These are phyloP conservation scores for Ectemnius continuus DNA, from an alignment of 2,888 invertebrate genomes.

Conservation along the genomic window DNA sequence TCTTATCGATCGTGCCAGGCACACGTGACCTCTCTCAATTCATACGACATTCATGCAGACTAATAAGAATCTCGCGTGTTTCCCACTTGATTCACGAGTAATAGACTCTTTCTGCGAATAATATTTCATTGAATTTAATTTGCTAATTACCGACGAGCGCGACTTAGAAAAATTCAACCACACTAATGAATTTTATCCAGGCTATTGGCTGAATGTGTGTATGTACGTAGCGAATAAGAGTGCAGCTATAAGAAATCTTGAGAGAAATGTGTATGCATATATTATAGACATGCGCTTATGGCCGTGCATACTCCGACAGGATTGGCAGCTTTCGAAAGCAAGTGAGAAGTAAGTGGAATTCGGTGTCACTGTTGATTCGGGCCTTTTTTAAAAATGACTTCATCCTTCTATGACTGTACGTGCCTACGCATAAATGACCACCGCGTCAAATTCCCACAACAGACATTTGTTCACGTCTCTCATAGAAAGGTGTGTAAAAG, in stretches of 20 bases:
- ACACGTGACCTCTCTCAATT: conserved; percentile 3
- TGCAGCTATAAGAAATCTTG: background rate
- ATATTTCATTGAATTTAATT: background rate
- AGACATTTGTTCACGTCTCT: no score
- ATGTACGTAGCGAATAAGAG: no score
- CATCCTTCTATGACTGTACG: background rate
- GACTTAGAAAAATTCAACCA: background rate
- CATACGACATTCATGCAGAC: background rate
- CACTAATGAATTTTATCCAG: background rate
- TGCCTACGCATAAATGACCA: conserved; percentile 7
- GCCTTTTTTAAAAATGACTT: conserved; percentile 28
- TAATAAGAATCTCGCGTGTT: conserved; percentile 29
- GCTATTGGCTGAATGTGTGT: background rate
- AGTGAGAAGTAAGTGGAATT: conserved; percentile 54
- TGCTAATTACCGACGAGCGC: background rate
- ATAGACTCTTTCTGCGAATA: conserved; percentile 7
- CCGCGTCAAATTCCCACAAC: background rate
- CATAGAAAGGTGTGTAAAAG: no score
- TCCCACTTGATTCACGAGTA: conserved; percentile 11
- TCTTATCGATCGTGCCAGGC: conserved; percentile 12
- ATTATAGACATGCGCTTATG: background rate
- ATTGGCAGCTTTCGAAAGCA: conserved; percentile 48
- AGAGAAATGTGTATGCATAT: conserved; percentile 22
- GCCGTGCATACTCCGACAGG: background rate
- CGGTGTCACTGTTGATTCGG: conserved; percentile 52